Percentiles rank a stretch among this genome's conserved stretches.
These are phyloP conservation scores for Paedocypris micromegethes DNA, from an alignment of 2,797 vertebrate species.

Conservation along the genomic window DNA sequence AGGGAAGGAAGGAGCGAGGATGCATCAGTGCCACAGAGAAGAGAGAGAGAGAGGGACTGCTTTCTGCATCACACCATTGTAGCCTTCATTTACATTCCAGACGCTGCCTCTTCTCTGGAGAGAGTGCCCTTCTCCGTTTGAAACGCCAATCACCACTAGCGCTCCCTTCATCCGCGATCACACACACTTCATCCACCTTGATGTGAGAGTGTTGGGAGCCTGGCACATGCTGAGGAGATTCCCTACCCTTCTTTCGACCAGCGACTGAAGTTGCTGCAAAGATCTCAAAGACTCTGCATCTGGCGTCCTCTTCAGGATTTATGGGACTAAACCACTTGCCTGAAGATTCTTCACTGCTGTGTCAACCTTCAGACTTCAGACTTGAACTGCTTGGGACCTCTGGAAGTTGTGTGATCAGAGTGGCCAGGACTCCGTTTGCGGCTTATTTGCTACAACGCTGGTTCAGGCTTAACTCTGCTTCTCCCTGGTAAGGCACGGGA, in stretches of 20 bases:
- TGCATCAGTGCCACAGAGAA: slow-evolving; percentile 48
- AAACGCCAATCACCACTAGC: slow-evolving; percentile 48
- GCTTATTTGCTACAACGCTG: slow-evolving; percentile 22
- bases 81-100: slow-evolving; percentile 65
- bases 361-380: neutral
- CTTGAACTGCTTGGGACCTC: slow-evolving; percentile 15
- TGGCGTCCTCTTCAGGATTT: slow-evolving; percentile 17
- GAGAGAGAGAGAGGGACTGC: slow-evolving; percentile 47
- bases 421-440: slow-evolving; percentile 35
- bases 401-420: slow-evolving; percentile 32
- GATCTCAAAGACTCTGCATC: slow-evolving; percentile 11
- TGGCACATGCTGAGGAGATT: slow-evolving; percentile 27
- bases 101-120: slow-evolving; percentile 52
- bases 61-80: slow-evolving; percentile 63
- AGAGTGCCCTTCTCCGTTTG: slow-evolving; percentile 42
- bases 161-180: slow-evolving; percentile 42
- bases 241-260: slow-evolving; percentile 22
- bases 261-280: slow-evolving; percentile 40
- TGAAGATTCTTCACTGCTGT: neutral
- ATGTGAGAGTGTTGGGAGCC: slow-evolving; percentile 21
- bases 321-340: slow-evolving; percentile 7
- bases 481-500: slow-evolving; percentile 6
- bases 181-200: slow-evolving; percentile 22
- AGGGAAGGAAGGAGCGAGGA: slow-evolving; percentile 33
- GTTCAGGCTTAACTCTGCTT: slow-evolving; percentile 24